A percentile compares a stretch with the other conserved stretches of the same genome.
phyloP scores from a whole-genome alignment of 2,797 vertebrate genomes.

The Loris lydekkerianus region DNA sequence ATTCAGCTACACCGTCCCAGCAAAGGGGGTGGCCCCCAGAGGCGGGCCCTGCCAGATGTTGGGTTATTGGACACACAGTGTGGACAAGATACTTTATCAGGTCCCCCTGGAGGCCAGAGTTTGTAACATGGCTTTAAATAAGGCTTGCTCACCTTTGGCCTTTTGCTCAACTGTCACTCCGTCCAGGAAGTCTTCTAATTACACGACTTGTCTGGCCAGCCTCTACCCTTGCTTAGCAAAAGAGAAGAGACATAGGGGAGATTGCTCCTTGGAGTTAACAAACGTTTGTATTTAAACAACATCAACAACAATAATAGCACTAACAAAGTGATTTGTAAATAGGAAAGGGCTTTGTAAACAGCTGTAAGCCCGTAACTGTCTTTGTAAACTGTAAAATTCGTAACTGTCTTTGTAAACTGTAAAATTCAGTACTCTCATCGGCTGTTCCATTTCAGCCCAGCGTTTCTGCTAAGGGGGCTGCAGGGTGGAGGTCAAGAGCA shows the following conservation, averaged over 20 bases:
- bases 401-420: not conserved
- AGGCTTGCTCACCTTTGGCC: not conserved
- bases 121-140: not conserved
- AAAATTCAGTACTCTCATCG: not conserved
- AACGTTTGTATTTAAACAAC: not conserved
- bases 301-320: not conserved
- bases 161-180: not conserved
- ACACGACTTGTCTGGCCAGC: not conserved
- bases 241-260: not conserved
- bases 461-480: not conserved
- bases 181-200: not conserved
- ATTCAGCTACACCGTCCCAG: not conserved
- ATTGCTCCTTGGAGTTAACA: not conserved
- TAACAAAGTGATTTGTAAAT: not conserved
- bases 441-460: conserved; percentile 9
- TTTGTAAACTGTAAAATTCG: not conserved
- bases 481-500: not conserved
- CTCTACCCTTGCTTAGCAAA: conserved; percentile 2
- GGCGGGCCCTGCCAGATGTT: too few relatives aligned
- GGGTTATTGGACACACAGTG: too few relatives aligned
- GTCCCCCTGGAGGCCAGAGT: not conserved
- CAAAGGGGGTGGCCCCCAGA: not conserved
- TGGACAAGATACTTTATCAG: not conserved
- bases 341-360: not conserved
- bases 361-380: not conserved